phyloP scores from a whole-genome alignment of 2,888 invertebrate species.

The Lithodes maja region DNA sequence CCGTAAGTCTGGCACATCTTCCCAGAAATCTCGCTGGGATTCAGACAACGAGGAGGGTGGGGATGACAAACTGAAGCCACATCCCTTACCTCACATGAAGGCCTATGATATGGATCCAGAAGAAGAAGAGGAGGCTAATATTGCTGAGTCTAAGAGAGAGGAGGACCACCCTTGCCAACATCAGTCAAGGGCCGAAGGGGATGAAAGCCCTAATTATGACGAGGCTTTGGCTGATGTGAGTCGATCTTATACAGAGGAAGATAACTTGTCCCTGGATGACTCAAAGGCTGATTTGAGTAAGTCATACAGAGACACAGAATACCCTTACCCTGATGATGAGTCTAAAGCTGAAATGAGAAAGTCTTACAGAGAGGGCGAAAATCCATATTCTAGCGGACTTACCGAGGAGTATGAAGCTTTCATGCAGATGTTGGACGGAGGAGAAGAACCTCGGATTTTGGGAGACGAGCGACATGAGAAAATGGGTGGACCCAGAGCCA shows the following conservation, averaged over 20 bases:
- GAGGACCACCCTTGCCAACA: not conserved
- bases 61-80: not conserved
- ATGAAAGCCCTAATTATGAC: no score
- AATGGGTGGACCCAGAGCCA: not conserved
- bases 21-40: slow-evolving; percentile 59
- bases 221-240: no score
- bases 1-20: not conserved
- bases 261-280: not conserved
- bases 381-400: slow-evolving; percentile 40
- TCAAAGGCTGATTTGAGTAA: not conserved
- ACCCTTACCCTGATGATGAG: not conserved
- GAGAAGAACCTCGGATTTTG: not conserved
- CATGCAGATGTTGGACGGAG: slow-evolving; percentile 55
- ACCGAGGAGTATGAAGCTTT: slow-evolving; percentile 68
- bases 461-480: slow-evolving; percentile 3
- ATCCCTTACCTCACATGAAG: not conserved
- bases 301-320: not conserved
- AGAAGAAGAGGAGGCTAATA: not conserved
- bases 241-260: not conserved
- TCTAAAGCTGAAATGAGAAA: not conserved
- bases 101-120: not conserved
- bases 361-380: not conserved
- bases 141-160: not conserved
- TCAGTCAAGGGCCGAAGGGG: no score
- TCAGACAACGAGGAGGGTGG: slow-evolving; percentile 56